Conservation (phyloP, 1,140 invertebrate species). For the Plectrocnemia conspersa region DNA sequence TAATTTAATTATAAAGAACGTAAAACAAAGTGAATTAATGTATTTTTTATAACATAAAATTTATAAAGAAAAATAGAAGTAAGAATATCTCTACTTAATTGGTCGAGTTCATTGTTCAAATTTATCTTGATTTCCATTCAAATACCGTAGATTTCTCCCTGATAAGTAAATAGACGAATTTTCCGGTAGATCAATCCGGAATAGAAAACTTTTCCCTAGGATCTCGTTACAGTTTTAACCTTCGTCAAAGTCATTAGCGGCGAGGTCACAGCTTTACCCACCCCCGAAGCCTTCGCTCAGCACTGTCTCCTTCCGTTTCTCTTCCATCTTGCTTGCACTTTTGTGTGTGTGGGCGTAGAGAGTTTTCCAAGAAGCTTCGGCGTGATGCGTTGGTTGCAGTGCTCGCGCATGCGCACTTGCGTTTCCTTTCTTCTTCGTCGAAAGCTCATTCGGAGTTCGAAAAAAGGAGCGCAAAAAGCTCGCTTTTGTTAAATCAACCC, state of each 20-base stretch:
- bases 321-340: slow-evolving; percentile 15
- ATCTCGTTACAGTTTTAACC: slow-evolving; percentile 12
- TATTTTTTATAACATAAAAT: too few relatives aligned
- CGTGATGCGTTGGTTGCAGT: slow-evolving; percentile 19
- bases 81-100: too few relatives aligned
- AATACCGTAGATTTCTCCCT: too few relatives aligned
- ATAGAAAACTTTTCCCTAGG: too few relatives aligned
- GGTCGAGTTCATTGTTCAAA: too few relatives aligned
- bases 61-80: too few relatives aligned
- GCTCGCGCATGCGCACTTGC: slow-evolving; percentile 23
- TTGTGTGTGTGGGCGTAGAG: slow-evolving; percentile 13
- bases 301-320: neutral
- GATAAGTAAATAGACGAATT: too few relatives aligned
- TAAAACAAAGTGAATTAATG: too few relatives aligned
- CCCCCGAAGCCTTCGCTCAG: slow-evolving; percentile 8
- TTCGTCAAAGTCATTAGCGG: slow-evolving; percentile 22
- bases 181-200: too few relatives aligned
- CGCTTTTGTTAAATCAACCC: slow-evolving; percentile 22
- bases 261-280: slow-evolving; percentile 14
- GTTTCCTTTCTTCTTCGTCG: slow-evolving; percentile 27
- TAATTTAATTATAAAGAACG: too few relatives aligned
- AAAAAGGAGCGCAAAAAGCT: slow-evolving; percentile 19
- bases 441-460: slow-evolving; percentile 12
- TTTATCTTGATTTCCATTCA: too few relatives aligned
- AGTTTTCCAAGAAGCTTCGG: neutral